Evolutionary conservation across 2,113 vertebrate genomes (phyloP).

Genomic region (Polyodon spathula): DNA sequence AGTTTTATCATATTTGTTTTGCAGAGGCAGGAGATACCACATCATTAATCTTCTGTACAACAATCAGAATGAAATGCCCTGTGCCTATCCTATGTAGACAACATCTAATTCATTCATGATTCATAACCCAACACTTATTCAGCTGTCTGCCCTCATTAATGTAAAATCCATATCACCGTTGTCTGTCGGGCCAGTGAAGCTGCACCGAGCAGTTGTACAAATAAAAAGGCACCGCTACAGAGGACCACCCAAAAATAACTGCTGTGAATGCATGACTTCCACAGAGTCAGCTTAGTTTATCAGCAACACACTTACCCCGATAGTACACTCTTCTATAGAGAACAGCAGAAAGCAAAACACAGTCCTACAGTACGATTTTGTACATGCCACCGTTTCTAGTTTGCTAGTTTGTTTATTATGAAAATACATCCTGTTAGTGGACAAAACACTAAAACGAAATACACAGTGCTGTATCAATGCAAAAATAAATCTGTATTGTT

Average conservation of each 20-base stretch:
- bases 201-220: not conserved
- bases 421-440: too few relatives aligned
- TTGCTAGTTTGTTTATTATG: too few relatives aligned
- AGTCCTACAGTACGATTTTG: too few relatives aligned
- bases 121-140: slow-evolving; percentile 4
- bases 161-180: slow-evolving; percentile 1
- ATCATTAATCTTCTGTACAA: not conserved
- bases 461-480: too few relatives aligned
- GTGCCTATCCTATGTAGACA: slow-evolving; percentile 11
- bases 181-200: not conserved
- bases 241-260: not conserved
- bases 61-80: slow-evolving; percentile 3
- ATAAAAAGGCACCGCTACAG: slow-evolving; percentile 6
- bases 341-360: too few relatives aligned
- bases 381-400: too few relatives aligned
- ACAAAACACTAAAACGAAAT: too few relatives aligned
- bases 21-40: not conserved
- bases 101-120: slow-evolving; percentile 13
- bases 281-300: not conserved
- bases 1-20: slow-evolving; percentile 1
- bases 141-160: slow-evolving; percentile 19
- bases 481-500: too few relatives aligned
- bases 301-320: too few relatives aligned
- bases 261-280: not conserved
- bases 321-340: too few relatives aligned